phyloP scores from a whole-genome alignment of 2,888 invertebrate genomes.

The Arenicola marina region DNA sequence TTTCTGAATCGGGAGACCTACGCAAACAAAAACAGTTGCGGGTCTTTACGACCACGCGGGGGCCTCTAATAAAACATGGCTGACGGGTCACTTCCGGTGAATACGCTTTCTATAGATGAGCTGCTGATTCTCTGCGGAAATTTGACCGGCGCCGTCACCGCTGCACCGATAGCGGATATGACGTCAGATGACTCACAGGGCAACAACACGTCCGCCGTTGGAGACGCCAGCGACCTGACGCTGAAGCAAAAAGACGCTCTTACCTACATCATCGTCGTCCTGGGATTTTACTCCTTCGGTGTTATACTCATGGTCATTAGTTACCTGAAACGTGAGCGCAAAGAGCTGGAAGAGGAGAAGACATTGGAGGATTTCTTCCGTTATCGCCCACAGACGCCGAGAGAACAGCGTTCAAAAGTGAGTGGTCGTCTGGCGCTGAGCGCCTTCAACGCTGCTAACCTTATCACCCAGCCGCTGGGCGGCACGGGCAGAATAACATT shows the following conservation, averaged over 20 bases:
- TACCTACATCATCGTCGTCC: slow-evolving; percentile 12
- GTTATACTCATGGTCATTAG: slow-evolving; percentile 3
- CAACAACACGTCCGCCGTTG: no score
- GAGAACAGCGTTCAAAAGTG: neutral
- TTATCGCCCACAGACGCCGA: neutral
- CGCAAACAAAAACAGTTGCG: no score
- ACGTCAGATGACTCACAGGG: no score
- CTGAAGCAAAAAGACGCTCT: slow-evolving; percentile 5
- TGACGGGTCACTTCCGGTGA: no score
- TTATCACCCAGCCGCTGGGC: neutral
- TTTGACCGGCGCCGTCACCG: no score
- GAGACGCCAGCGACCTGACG: neutral
- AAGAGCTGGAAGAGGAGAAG: slow-evolving; percentile 10
- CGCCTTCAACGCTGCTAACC: slow-evolving; percentile 7
- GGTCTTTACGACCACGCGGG: no score
- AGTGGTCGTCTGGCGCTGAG: slow-evolving; percentile 4
- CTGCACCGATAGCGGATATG: no score
- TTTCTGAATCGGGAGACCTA: no score
- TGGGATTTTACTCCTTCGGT: slow-evolving; percentile 12
- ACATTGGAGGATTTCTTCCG: slow-evolving; percentile 7
- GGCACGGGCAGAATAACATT: slow-evolving; percentile 7
- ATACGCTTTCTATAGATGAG: no score
- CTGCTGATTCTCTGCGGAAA: no score
- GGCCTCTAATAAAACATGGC: no score
- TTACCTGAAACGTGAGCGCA: slow-evolving; percentile 6